A percentile compares a stretch with the other conserved stretches of the same genome.
phyloP scores from a whole-genome alignment of 1,140 invertebrate genomes.

The Pseudomyrmex sp. region DNA sequence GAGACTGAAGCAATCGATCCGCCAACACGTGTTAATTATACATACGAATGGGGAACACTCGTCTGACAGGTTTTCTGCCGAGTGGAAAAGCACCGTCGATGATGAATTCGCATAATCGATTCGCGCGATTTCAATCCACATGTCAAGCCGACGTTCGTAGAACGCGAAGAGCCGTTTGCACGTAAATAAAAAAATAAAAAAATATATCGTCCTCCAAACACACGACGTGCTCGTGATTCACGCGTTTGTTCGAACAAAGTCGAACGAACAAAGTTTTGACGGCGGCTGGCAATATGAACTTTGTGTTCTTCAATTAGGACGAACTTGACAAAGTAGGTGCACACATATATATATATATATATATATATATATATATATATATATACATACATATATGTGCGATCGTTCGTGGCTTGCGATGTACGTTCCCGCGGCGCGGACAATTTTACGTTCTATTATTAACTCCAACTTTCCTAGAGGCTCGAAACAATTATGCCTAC shows the following conservation, averaged over 20 bases:
- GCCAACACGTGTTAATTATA: neutral
- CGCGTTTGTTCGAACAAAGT: constrained; percentile 24
- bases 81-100: constrained; percentile 38
- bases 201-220: no score
- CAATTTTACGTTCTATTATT: no score
- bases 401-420: neutral
- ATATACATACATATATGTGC: neutral
- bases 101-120: constrained; percentile 22
- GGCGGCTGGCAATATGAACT: neutral
- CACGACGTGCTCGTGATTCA: no score
- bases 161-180: neutral
- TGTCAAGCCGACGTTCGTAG: constrained; percentile 10
- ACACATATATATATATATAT: no score
- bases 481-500: no score
- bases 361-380: no score
- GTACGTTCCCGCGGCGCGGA: neutral
- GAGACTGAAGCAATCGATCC: neutral
- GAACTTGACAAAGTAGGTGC: constrained; percentile 37
- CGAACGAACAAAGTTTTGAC: neutral
- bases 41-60: constrained; percentile 6
- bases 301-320: constrained; percentile 31
- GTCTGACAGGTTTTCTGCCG: constrained; percentile 14
- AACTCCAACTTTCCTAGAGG: no score
- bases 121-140: neutral
- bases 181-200: neutral